Base-by-base conservation (phyloP, 2,797 vertebrate genomes). In the Sebastes itinus region DNA sequence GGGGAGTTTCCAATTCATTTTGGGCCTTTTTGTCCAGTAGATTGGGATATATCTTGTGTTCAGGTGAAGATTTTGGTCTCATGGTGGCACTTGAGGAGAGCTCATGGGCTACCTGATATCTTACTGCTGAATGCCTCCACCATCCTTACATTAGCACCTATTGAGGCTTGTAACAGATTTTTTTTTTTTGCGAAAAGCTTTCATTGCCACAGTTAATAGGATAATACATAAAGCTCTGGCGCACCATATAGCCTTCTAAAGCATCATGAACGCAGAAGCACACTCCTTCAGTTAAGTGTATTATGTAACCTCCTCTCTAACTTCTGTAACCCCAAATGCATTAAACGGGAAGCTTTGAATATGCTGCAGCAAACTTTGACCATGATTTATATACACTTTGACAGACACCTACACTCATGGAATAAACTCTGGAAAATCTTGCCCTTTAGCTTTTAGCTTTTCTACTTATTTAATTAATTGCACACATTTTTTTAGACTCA, bases 271-370 rank as follows among this genome's bases (percentile, higher is more conserved):
- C 72, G 75, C 80, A 82, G 32, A 71, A 25, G 70, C 59, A 30
- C 65, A 76, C 73, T 87, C 64, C 77, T 86, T 79, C 52, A 82
- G 83, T 71, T 73, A 83, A 91, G 90, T 90, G 84, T 84, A 23
- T 93, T 93, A 89, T 83, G 46, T 85, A 90, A 92, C 80, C 77
- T 67, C 70, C 71, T 85, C 81, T 80, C 27, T 67, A 75, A 68
- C 69, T 42, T 78, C 72, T 62, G 18, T 68, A 81, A 84, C 78
- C 72, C 14, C 23, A 76, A 69, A 82, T 89, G 77, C 78, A 89
- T 90, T 88, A 71, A 84, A 81, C 22, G 9, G 56, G 55, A 72
- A 84, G 76, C 63, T 78, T 72, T 78, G 62, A 84, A 63, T 61
- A 61, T 5, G 58, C 73, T 79, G 60, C 52, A 71, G 67, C 12